These are phyloP conservation scores for Gracilinanus agilis DNA, from an alignment of 2,113 vertebrate genomes.

Conservation along the genomic window DNA sequence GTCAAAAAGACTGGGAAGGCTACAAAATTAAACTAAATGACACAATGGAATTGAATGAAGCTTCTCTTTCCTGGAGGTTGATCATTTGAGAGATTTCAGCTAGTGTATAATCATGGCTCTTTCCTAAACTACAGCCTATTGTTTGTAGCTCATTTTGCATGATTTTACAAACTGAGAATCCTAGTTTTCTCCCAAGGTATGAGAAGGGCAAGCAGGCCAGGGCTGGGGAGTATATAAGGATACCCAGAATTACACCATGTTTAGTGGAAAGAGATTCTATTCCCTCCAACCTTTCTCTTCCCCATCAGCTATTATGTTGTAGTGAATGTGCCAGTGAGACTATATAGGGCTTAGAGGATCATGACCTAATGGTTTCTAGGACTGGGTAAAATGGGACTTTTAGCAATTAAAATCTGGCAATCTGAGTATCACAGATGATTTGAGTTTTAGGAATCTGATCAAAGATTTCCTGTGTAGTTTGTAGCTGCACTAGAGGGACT, in stretches of 20 bases:
- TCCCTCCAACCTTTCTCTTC: background rate
- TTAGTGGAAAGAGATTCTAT: background rate
- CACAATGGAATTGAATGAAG: slow-evolving; percentile 8
- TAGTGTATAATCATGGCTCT: slow-evolving; percentile 18
- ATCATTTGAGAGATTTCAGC: slow-evolving; percentile 20
- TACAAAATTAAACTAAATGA: background rate
- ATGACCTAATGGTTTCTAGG: background rate
- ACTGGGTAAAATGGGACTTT: background rate
- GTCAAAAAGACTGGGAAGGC: background rate
- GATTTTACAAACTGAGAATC: background rate
- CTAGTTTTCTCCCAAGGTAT: background rate
- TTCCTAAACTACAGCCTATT: slow-evolving; percentile 11
- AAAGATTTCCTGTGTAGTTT: background rate
- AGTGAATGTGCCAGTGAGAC: background rate
- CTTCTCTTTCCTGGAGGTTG: background rate
- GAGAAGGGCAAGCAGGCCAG: background rate
- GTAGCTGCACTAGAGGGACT: background rate
- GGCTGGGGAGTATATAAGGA: background rate
- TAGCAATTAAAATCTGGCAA: background rate
- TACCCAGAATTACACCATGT: background rate
- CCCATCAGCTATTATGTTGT: background rate
- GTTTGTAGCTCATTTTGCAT: background rate
- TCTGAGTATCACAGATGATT: background rate
- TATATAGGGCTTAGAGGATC: background rate
- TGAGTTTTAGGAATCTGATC: background rate